A percentile compares a stretch with the other conserved stretches of the same genome.
These are phyloP conservation scores for Biston stratarius DNA, from an alignment of 2,888 invertebrate species.

Conservation along the genomic window DNA sequence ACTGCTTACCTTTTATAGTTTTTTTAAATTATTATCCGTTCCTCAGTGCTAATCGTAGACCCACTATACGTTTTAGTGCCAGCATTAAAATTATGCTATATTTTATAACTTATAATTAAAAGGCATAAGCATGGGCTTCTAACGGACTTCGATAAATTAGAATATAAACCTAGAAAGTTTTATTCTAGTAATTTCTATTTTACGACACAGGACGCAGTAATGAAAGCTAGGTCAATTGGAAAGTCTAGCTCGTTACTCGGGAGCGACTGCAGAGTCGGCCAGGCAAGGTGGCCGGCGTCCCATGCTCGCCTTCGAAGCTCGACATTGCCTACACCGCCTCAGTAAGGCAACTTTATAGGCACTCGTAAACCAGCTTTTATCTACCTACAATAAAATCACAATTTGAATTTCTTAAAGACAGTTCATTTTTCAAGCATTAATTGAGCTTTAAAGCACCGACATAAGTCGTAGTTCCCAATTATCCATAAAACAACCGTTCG, in stretches of 20 bases:
- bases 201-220: conserved; percentile 22
- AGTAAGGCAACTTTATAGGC: conserved; percentile 55
- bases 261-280: conserved; percentile 7
- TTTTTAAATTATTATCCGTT: neutral
- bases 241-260: conserved; percentile 24
- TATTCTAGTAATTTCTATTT: conserved; percentile 24
- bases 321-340: conserved; percentile 28
- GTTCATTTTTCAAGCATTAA: conserved; percentile 72
- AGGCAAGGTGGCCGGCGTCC: neutral
- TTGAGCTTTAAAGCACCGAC: conserved; percentile 64
- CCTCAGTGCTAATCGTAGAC: conserved; percentile 25
- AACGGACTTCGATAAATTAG: conserved; percentile 25
- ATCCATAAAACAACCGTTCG: conserved; percentile 65
- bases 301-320: conserved; percentile 3
- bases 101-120: conserved; percentile 27
- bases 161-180: conserved; percentile 23
- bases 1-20: conserved; percentile 11
- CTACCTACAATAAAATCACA: conserved; percentile 59
- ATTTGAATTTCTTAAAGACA: conserved; percentile 66
- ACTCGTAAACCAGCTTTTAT: conserved; percentile 58
- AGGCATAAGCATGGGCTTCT: conserved; percentile 27
- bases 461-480: conserved; percentile 62
- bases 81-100: conserved; percentile 17
- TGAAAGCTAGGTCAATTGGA: conserved; percentile 37
- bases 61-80: conserved; percentile 18